Evolutionary conservation across 2,797 vertebrate species (phyloP).

Genomic region (Parauchenoglanis ngamensis): DNA sequence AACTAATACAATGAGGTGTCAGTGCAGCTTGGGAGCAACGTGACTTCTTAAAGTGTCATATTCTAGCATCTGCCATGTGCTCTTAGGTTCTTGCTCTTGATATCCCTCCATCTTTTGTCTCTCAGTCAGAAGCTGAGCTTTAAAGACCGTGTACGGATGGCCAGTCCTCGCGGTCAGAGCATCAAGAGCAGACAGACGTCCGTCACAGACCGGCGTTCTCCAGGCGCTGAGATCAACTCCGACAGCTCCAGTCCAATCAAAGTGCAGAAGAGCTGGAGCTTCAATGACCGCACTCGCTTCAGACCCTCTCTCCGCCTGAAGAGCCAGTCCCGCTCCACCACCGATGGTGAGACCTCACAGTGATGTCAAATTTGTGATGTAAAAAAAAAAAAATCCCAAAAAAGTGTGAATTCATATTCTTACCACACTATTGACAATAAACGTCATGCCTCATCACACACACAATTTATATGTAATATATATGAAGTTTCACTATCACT

Average conservation of each 20-base stretch:
- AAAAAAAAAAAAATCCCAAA: background rate
- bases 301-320: constrained; percentile 91
- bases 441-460: too few relatives aligned
- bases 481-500: background rate
- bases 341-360: constrained; percentile 78
- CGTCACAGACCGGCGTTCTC: constrained; percentile 80
- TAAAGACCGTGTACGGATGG: constrained; percentile 96
- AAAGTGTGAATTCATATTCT: background rate
- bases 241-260: constrained; percentile 85
- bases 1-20: background rate
- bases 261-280: constrained; percentile 98
- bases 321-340: constrained; percentile 88
- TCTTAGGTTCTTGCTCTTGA: background rate
- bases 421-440: background rate
- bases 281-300: constrained; percentile 95
- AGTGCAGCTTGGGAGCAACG: background rate
- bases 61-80: background rate
- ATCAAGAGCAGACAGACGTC: constrained; percentile 91
- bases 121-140: constrained; percentile 97
- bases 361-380: background rate
- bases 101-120: background rate
- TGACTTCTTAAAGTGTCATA: background rate
- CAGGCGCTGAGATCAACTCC: constrained; percentile 75
- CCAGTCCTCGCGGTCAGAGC: constrained; percentile 95
- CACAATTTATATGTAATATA: background rate